Percentiles rank a stretch among this genome's conserved stretches.
phyloP scores from a whole-genome alignment of 92 coral and sea anemone species.

The Desmophyllum pertusum region DNA sequence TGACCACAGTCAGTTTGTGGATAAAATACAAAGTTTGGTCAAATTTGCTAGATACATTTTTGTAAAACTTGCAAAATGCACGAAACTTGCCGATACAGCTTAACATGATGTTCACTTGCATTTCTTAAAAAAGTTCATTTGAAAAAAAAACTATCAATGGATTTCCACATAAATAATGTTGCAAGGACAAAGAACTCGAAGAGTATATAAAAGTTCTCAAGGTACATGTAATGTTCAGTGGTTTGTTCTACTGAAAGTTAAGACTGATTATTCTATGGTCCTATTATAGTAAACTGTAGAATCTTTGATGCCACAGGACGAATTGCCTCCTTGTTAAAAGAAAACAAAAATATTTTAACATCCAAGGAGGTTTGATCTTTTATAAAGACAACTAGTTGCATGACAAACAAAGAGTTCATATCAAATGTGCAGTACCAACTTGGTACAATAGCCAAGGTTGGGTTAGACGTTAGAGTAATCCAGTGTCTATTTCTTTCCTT shows the following conservation, averaged over 20 bases:
- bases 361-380: conserved; percentile 32
- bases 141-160: background rate
- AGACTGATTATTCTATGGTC: background rate
- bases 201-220: background rate
- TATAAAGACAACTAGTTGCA: conserved; percentile 14
- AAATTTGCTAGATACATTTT: conserved; percentile 2
- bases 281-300: background rate
- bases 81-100: background rate
- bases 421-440: background rate
- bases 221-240: background rate
- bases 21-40: conserved; percentile 6
- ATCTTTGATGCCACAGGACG: conserved; percentile 7
- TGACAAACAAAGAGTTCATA: conserved; percentile 7
- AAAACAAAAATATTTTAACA: conserved; percentile 25
- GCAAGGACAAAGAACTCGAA: background rate
- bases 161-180: conserved; percentile 12
- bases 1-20: background rate
- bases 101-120: background rate
- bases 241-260: background rate
- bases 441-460: background rate
- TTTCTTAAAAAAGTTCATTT: background rate
- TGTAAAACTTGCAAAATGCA: background rate
- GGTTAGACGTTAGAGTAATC: conserved; percentile 4
- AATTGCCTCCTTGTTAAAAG: conserved; percentile 12
- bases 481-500: conserved; percentile 73